These are phyloP conservation scores for Heteromormyrus szaboi DNA, from an alignment of 2,797 vertebrate genomes.

Conservation along the genomic window DNA sequence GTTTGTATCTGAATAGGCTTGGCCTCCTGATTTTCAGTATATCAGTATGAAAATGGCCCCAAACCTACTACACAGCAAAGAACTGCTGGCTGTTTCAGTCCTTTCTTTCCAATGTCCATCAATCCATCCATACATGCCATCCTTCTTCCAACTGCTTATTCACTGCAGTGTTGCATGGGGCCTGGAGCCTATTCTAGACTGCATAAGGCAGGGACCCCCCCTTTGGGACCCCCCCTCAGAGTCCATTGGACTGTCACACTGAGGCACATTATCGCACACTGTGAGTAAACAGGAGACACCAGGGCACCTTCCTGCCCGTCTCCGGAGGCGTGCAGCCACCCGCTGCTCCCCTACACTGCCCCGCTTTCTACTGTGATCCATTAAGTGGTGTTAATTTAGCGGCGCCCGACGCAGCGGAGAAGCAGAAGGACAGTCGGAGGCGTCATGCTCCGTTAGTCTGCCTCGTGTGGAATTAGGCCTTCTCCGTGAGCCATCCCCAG, in stretches of 20 bases:
- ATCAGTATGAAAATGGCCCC: neutral
- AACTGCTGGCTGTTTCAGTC: neutral
- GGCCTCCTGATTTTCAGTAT: neutral
- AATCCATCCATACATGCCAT: neutral
- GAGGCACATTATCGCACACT: neutral
- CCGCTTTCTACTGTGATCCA: neutral
- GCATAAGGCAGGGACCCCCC: neutral
- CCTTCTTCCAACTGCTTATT: neutral
- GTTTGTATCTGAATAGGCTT: neutral
- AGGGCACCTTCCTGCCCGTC: neutral
- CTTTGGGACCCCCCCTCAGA: neutral
- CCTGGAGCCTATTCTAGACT: neutral
- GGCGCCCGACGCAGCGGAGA: neutral
- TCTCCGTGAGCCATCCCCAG: no score
- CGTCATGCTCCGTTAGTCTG: neutral
- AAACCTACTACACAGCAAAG: neutral
- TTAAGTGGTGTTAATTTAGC: neutral
- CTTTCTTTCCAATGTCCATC: neutral
- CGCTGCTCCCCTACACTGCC: neutral
- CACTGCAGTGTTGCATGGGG: neutral
- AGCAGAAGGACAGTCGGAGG: neutral
- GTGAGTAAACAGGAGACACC: neutral
- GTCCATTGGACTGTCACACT: neutral
- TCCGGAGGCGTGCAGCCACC: neutral
- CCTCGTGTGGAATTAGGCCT: neutral